Conservation (phyloP, 1,140 invertebrate genomes). For the Helicorthomorpha holstii region DNA sequence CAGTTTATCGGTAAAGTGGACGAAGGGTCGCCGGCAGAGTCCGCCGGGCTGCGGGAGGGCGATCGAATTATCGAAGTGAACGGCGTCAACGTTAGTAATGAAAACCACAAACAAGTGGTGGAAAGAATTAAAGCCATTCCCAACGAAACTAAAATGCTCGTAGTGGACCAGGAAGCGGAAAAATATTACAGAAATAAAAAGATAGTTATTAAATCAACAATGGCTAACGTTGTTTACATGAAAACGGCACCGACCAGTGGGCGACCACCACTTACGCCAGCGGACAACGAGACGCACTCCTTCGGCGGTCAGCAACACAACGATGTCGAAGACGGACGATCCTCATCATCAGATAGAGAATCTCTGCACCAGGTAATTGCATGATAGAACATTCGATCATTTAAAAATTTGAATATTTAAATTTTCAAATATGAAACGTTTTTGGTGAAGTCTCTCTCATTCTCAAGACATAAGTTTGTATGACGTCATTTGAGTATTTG, state of each 20-base stretch:
- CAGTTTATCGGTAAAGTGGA: conserved; percentile 98
- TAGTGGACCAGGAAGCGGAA: conserved; percentile 65
- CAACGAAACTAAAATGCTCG: conserved; percentile 72
- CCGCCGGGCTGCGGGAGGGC: conserved; percentile 69
- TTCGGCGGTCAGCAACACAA: no score
- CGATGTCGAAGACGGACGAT: no score
- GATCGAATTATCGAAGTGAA: conserved; percentile 92
- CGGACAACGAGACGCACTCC: no score
- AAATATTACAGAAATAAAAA: conserved; percentile 49
- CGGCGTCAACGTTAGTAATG: conserved; percentile 73
- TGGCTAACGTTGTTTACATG: conserved; percentile 31
- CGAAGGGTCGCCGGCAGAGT: conserved; percentile 72
- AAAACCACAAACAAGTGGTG: conserved; percentile 84
- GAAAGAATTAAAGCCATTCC: conserved; percentile 74
- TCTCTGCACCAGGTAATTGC: no score
- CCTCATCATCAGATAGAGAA: no score
- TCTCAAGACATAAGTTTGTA: no score
- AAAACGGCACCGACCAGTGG: conserved; percentile 14
- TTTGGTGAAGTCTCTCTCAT: no score
- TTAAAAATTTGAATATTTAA: no score
- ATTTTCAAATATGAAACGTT: no score
- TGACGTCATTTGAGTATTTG: no score
- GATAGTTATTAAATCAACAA: conserved; percentile 39
- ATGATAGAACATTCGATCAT: no score
- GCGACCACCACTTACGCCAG: no score